Base-by-base conservation (phyloP, 2,113 vertebrate genomes). In the Triplophysa siluroides region DNA sequence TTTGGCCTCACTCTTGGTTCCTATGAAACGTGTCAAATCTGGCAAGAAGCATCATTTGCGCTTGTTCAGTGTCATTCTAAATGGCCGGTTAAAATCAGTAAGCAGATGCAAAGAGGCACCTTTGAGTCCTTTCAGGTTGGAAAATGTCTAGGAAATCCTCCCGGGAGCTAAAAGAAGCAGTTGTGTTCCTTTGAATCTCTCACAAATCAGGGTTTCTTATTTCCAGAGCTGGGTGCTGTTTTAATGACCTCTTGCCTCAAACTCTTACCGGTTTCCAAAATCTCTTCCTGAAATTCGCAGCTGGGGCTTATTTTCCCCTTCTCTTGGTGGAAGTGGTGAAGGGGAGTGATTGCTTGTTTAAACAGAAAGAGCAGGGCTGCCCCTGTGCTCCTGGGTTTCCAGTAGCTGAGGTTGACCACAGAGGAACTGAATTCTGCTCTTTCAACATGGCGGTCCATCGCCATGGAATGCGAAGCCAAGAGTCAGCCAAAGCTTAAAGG, bases 301-400 rank as follows among this genome's bases (percentile, higher is more conserved):
- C 83, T 54, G 69, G 79, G 79, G 85, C 86, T 88, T 86, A 81
- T 89, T 85, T 85, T 24, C 79, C 80, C 72, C 80, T 60, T 45
- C 70, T 78, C 38, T 82, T 76, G 68, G 81, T 88, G 87, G 89
- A 92, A 91, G 90, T 88, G 89, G 86, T 80, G 83, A 85, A 84
- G 77, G 89, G 88, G 87, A 90, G 90, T 89, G 87, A 88, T 88
- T 90, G 86, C 90, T 86, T 91, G 88, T 92, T 92, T 92, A 91
- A 92, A 91, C 92, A 89, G 88, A 90, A 89, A 87, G 88, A 83
- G 65, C 85, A 88, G 86, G 84, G 86, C 88, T 81, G 85, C 84
- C 90, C 83, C 83, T 78, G 80, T 81, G 87, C 86, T 78, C 88
- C 84, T 52, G 50, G 76, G 82, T 82, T 86, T 90, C 83, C 91